phyloP scores from a whole-genome alignment of 2,797 vertebrate genomes.

The Pelochelys cantorii region DNA sequence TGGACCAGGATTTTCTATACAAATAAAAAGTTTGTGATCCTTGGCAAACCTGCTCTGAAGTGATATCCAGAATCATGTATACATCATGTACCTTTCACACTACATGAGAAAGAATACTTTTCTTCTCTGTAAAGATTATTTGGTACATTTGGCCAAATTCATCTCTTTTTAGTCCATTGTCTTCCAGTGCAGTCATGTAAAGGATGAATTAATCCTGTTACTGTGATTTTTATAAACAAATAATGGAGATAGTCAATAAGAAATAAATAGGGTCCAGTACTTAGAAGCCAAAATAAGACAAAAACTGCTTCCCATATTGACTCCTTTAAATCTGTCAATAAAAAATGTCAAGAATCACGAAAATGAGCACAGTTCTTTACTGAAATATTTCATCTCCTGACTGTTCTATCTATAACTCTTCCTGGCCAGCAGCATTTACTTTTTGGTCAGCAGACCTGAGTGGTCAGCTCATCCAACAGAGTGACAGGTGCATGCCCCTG shows the following conservation, averaged over 20 bases:
- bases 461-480: neutral
- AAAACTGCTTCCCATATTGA: slow-evolving; percentile 69
- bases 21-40: slow-evolving; percentile 29
- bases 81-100: slow-evolving; percentile 54
- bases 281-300: slow-evolving; percentile 66
- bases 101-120: slow-evolving; percentile 63
- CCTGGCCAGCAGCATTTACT: neutral
- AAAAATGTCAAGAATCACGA: slow-evolving; percentile 61
- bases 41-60: slow-evolving; percentile 31
- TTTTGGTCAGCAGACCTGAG: neutral
- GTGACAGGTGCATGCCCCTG: neutral
- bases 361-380: slow-evolving; percentile 59
- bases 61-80: slow-evolving; percentile 33
- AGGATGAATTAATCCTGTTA: slow-evolving; percentile 68
- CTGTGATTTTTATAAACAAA: slow-evolving; percentile 68
- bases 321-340: slow-evolving; percentile 60
- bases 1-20: neutral
- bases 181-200: slow-evolving; percentile 62
- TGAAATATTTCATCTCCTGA: slow-evolving; percentile 28
- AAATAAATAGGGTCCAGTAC: slow-evolving; percentile 62
- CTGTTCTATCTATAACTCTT: neutral
- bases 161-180: slow-evolving; percentile 71
- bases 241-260: slow-evolving; percentile 61
- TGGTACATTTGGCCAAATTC: slow-evolving; percentile 58
- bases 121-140: slow-evolving; percentile 72